Percentiles rank a stretch among this genome's conserved stretches.
These are phyloP conservation scores for Actinemys pallida DNA, from an alignment of 2,113 vertebrate genomes.

Conservation along the genomic window DNA sequence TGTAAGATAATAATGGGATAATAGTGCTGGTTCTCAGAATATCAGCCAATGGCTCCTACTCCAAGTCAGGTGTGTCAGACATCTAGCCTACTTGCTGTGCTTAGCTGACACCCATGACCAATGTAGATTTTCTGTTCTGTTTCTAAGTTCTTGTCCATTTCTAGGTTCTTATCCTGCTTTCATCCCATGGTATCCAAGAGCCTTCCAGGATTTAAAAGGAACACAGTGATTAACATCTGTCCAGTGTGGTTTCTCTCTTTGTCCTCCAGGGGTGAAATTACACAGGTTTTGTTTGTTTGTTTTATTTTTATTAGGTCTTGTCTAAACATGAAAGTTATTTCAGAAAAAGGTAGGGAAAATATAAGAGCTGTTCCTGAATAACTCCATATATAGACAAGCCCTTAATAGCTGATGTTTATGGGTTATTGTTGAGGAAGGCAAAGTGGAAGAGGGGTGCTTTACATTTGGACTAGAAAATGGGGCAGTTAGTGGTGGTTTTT, in stretches of 20 bases:
- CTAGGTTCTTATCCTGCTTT: neutral
- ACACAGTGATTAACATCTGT: neutral
- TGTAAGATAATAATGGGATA: neutral
- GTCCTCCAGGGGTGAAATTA: neutral
- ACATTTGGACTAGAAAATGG: neutral
- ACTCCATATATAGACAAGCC: neutral
- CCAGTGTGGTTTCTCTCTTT: neutral
- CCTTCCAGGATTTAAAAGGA: neutral
- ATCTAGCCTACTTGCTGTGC: neutral
- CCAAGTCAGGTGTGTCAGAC: neutral
- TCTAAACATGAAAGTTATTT: neutral
- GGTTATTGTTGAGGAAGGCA: neutral
- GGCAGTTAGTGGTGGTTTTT: rapidly evolving
- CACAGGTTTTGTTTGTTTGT: too few relatives aligned
- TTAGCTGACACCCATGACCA: neutral
- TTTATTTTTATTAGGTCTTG: neutral
- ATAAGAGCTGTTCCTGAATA: neutral
- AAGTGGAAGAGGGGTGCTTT: neutral
- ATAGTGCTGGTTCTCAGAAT: neutral
- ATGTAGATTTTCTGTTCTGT: neutral
- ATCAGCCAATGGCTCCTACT: neutral
- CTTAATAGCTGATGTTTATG: neutral
- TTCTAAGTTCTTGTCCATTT: neutral
- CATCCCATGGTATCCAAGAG: neutral
- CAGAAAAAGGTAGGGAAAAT: neutral